Evolutionary conservation across 2,113 vertebrate species (phyloP), one percentile per base, ranked within the genome.

Genomic region (Sciurus niger): DNA sequence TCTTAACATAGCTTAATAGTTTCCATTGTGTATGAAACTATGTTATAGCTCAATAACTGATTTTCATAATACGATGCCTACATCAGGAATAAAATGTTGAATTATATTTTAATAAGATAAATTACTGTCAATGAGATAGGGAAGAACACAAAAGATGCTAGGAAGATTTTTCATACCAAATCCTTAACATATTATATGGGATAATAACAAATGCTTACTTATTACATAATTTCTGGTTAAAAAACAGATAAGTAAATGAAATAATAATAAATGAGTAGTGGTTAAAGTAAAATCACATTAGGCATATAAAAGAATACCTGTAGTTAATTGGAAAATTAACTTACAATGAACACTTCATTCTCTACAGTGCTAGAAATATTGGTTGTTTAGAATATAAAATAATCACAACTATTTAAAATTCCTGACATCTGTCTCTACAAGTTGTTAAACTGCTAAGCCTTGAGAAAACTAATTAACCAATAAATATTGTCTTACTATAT

Each of bases 351-450:
- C 58, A 95, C 28, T 94, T 95, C 37, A 73, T 84, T 93, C 46
- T 37, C 65, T 86, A 48, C 30, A 28, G 40, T 94, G 58, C 53
- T 72, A 93, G 34, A 95, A 97, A 96, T 92, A 82, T 16, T 40
- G 17, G 25, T 89, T 96, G 80, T 63, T 85, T 40, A 96, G 92
- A 43, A 84, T 32, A 95, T 89, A 94, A 97, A 97, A 97, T 46
- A 83, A 88, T 34, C 37, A 92, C n/a, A 77, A 93, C 51, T 25
- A 84, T 65, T 76, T 87, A 80, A 94, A 97, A 95, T 37, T 77
- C 17, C 32, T 94, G 63, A 84, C 20, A 70, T 78, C 48, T 84
- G 24, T 93, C 8, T 76, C 63, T 91, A 89, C 22, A 93, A 74
- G 48, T 96, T 89, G 90, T 51, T 74, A 87, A 89, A 82, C n/a